Base-by-base conservation (phyloP, 2,797 vertebrate genomes). In the Merluccius polli region DNA sequence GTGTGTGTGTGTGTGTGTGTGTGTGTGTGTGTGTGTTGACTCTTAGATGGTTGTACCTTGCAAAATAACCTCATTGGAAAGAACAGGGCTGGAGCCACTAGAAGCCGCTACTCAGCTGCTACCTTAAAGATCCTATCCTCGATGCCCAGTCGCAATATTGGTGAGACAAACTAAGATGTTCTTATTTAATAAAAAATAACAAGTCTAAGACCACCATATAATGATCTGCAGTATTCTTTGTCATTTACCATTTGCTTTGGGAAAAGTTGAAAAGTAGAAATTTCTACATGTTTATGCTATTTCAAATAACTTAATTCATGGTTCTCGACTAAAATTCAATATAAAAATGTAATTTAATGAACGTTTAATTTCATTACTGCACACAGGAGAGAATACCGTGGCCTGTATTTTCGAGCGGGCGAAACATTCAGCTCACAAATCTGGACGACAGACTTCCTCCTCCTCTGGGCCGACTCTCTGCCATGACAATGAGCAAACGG, bases 81-180 rank as follows among this genome's bases (percentile, higher is more conserved):
- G 44, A 4, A 31, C 7, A 38, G 16, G 77, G 81, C 0, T 0
- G 0, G 2, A 10, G 35, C 18, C 73, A 41, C 70, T 87, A 85
- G 81, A 12, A 1, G 82, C 0, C 0, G 0, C 4, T 88, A 85
- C 81, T 91, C 93, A 35, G 35, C 87, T 0, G 83, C 93, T 8
- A 93, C 95, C 0, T 79, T 91, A 15, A 91, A 71, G 71, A 90
- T 97, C 80, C 81, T 96, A 1, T 93, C 95, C 75, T 89, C 86
- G 36, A 94, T 96, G 96, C 96, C 96, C 8, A 97, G 96, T 76
- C 92, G 93, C n/a, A 93, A 91, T 65, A 90, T 94, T 0, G 94
- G 96, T 98, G 84, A 93, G 94, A 71, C 4, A 0, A 75, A 70
- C 36, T 38, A 7, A 33, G 13, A 35, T 0, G 11, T 30, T 13